Conservation (phyloP, 2,797 vertebrate species). For the Urophycis tenuis region DNA sequence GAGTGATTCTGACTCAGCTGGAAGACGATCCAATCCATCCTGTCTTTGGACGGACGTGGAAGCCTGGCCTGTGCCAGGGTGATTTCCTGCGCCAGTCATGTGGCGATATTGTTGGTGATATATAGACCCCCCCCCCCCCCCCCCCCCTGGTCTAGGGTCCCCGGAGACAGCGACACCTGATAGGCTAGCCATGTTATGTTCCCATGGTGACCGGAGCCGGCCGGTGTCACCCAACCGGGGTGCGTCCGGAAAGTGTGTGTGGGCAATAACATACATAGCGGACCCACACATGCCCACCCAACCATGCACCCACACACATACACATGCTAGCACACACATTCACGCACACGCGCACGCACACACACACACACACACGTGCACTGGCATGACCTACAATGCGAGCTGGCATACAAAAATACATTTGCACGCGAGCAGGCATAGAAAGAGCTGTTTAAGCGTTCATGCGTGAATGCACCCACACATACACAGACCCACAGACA, state of each 20-base stretch:
- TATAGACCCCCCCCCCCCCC: no score
- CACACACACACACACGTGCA: constrained; percentile 23
- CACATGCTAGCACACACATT: constrained; percentile 37
- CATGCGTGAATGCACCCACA: constrained; percentile 4
- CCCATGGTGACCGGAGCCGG: constrained; percentile 59
- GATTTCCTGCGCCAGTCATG: constrained; percentile 41
- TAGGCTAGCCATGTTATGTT: constrained; percentile 60
- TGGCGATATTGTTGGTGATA: constrained; percentile 30
- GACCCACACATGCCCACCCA: constrained; percentile 28
- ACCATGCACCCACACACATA: constrained; percentile 6
- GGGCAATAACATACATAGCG: constrained; percentile 39
- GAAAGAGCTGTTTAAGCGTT: not conserved
- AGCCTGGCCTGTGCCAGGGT: constrained; percentile 21
- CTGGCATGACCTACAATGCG: constrained; percentile 10
- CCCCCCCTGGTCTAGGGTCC: constrained; percentile 47
- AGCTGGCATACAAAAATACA: not conserved
- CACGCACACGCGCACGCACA: constrained; percentile 19
- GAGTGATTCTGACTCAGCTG: not conserved
- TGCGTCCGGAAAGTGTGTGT: constrained; percentile 40
- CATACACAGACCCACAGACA: constrained; percentile 14
- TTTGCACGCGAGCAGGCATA: not conserved
- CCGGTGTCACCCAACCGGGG: constrained; percentile 64
- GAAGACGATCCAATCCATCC: constrained; percentile 35
- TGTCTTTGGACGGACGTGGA: constrained; percentile 44
- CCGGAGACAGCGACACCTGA: constrained; percentile 61